Evolutionary conservation across 2,113 vertebrate genomes (phyloP).

Genomic region (Edolisoma coerulescens): DNA sequence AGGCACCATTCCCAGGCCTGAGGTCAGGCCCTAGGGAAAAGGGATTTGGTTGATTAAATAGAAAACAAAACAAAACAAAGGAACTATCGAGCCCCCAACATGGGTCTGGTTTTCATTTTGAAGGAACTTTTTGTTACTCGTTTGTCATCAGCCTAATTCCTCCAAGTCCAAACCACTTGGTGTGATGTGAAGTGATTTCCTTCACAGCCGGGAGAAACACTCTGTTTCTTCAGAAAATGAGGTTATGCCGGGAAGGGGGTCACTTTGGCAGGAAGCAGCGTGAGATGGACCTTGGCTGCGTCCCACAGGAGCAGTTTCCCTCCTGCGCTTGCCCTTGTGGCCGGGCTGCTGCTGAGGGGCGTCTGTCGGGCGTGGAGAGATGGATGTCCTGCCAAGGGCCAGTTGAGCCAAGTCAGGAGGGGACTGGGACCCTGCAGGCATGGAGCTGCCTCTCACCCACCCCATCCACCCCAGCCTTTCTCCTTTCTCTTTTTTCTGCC

Average conservation of each 20-base stretch:
- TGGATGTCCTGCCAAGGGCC: neutral
- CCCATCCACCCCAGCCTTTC: neutral
- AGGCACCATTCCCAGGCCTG: neutral
- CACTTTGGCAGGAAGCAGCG: neutral
- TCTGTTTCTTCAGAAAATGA: rapidly evolving
- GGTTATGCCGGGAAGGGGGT: neutral
- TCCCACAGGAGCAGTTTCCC: neutral
- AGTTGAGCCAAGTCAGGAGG: rapidly evolving
- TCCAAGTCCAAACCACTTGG: neutral
- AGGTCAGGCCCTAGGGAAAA: neutral
- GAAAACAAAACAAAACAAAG: neutral
- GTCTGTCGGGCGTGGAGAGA: rapidly evolving
- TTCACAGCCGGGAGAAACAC: neutral
- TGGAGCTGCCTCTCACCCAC: neutral
- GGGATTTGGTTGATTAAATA: neutral
- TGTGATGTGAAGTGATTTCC: neutral
- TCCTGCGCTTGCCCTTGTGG: rapidly evolving
- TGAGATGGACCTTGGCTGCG: neutral
- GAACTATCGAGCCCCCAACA: neutral
- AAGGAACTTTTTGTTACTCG: neutral
- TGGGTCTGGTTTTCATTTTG: neutral
- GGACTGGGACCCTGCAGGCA: neutral
- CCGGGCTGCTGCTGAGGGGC: neutral
- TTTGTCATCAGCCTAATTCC: neutral
- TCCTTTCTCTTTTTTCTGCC: neutral